A percentile compares a stretch with the other conserved stretches of the same genome.
Conservation (phyloP, 92 coral and sea anemone genomes). For the Bergia puertoricense region DNA sequence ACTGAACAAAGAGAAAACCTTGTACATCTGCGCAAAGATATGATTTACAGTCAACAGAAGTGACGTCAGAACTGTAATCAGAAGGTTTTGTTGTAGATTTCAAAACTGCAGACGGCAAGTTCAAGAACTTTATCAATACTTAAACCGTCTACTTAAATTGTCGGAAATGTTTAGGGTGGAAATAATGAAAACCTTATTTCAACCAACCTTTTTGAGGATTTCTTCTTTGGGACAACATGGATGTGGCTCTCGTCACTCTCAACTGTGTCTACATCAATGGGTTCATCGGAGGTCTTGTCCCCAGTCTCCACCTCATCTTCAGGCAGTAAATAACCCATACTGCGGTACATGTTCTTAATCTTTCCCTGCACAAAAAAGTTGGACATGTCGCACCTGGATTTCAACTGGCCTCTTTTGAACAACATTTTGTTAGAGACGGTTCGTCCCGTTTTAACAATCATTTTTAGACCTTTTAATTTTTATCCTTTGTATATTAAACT, state of each 20-base stretch:
- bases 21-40: too few relatives aligned
- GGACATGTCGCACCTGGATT: neutral
- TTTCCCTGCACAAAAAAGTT: constrained; percentile 61
- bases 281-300: constrained; percentile 85
- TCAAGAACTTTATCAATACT: neutral
- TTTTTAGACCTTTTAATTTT: too few relatives aligned
- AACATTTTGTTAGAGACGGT: too few relatives aligned
- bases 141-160: too few relatives aligned
- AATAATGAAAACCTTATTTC: neutral
- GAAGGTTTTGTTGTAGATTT: neutral
- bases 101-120: neutral
- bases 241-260: constrained; percentile 67
- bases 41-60: too few relatives aligned
- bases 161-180: neutral
- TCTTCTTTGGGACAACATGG: constrained; percentile 64
- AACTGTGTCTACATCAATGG: constrained; percentile 95
- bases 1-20: too few relatives aligned
- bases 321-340: constrained; percentile 78
- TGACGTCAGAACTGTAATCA: too few relatives aligned
- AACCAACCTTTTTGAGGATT: constrained; percentile 68
- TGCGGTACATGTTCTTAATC: constrained; percentile 85
- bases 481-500: too few relatives aligned
- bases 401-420: too few relatives aligned
- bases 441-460: too few relatives aligned
- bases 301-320: constrained; percentile 58